These are phyloP conservation scores for Dione juno DNA, from an alignment of 2,888 invertebrate genomes.

Conservation along the genomic window DNA sequence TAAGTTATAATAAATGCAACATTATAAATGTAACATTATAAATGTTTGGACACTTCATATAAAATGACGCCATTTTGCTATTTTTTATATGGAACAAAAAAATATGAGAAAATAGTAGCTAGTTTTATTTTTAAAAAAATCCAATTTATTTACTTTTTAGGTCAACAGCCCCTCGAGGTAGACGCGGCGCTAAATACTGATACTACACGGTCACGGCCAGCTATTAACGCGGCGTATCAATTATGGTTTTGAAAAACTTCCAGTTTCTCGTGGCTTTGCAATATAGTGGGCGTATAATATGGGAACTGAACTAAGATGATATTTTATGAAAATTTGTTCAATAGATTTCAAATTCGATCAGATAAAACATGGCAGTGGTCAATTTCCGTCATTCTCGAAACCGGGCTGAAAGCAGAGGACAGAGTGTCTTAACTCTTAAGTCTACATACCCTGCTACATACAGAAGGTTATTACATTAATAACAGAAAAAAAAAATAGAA, in stretches of 20 bases:
- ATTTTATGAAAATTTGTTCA: too few relatives aligned
- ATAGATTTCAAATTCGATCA: not conserved
- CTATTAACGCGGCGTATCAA: constrained; percentile 17
- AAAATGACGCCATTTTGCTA: not conserved
- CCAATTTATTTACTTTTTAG: constrained; percentile 12
- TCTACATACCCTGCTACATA: not conserved
- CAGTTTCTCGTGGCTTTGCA: not conserved
- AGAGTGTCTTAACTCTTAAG: not conserved
- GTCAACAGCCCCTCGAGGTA: constrained; percentile 27
- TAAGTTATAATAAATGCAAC: too few relatives aligned
- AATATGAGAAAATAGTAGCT: not conserved
- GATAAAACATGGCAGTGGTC: too few relatives aligned
- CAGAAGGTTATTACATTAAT: too few relatives aligned
- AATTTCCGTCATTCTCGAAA: too few relatives aligned
- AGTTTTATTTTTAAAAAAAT: not conserved
- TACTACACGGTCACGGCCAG: constrained; percentile 24
- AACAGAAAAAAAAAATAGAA: too few relatives aligned
- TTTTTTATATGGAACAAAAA: not conserved
- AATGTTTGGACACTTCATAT: not conserved
- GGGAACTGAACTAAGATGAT: not conserved
- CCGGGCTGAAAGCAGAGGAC: not conserved
- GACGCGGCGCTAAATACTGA: constrained; percentile 22
- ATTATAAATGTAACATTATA: not conserved
- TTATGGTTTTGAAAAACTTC: not conserved
- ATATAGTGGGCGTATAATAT: not conserved